A percentile compares a stretch with the other conserved stretches of the same genome.
phyloP scores from a whole-genome alignment of 2,888 invertebrate species.

The Agrilus mali region DNA sequence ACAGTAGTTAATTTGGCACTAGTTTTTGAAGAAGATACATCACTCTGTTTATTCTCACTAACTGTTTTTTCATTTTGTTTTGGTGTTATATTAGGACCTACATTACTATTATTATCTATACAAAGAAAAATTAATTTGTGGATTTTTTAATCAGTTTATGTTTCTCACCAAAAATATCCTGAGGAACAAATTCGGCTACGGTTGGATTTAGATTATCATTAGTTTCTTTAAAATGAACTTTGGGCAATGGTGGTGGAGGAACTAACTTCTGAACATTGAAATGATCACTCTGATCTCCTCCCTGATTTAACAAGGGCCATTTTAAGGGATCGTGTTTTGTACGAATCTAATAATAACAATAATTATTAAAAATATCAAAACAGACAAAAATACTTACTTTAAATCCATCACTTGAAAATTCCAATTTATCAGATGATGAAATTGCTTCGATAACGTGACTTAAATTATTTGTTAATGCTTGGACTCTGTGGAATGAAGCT shows the following conservation, averaged over 20 bases:
- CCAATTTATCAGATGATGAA: slow-evolving; percentile 72
- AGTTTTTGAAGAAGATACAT: too few relatives aligned
- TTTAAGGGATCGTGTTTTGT: slow-evolving; percentile 68
- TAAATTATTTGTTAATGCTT: slow-evolving; percentile 75
- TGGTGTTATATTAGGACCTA: too few relatives aligned
- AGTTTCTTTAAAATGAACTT: slow-evolving; percentile 37
- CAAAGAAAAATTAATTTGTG: too few relatives aligned
- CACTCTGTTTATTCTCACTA: too few relatives aligned
- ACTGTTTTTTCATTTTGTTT: too few relatives aligned
- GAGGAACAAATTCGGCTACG: slow-evolving; percentile 75
- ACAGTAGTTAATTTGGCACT: too few relatives aligned
- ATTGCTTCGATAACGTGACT: slow-evolving; percentile 76
- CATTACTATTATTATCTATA: too few relatives aligned
- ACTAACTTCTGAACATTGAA: slow-evolving; percentile 46
- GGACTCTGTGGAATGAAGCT: slow-evolving; percentile 90
- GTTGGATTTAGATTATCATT: slow-evolving; percentile 65
- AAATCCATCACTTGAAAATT: slow-evolving; percentile 55
- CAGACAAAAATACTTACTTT: slow-evolving; percentile 40
- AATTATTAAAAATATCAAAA: background rate
- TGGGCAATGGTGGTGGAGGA: slow-evolving; percentile 60
- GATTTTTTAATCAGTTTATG: too few relatives aligned
- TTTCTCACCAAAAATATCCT: slow-evolving; percentile 1
- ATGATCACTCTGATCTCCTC: slow-evolving; percentile 19
- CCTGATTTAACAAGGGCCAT: slow-evolving; percentile 67
- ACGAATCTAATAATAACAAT: slow-evolving; percentile 48